Evolutionary conservation across 2,113 vertebrate genomes (phyloP), one percentile per base, ranked within the genome.

Genomic region (Pipra filicauda): DNA sequence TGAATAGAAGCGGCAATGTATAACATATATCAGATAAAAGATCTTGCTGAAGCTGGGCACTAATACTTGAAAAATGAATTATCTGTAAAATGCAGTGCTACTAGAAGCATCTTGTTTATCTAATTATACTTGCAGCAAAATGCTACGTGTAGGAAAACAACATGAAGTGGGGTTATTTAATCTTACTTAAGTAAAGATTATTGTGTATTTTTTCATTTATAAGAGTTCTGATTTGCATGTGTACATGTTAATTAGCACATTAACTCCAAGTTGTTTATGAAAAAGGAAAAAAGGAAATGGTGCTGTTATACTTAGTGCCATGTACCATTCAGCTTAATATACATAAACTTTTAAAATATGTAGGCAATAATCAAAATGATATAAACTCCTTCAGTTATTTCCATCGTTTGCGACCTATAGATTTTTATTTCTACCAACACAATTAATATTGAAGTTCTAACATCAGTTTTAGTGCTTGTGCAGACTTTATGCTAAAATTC

Each of bases 311-410:
- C 91, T 95, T 94, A 88, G 30, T 6, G 1, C 39, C 21, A 76
- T 79, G 74, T 93, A 90, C 95, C 93, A 84, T 93, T 48, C 75
- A 95, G 77, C 57, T 93, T 24, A 33, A 85, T 79, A 91, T 69
- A 87, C 37, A 96, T 33, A 96, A 73, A 76, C 57, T 96, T 96
- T 95, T 82, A 95, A 96, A 96, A 96, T 92, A 91, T 49, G 44
- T 84, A 96, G 93, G 66, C 35, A 96, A 57, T 39, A 66, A 71
- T 11, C 31, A 94, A 96, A 96, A 96, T 91, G 5, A 77, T 95
- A 85, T 75, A 92, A 96, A 91, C 44, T 94, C 89, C 74, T 89
- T 95, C 54, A 91, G 83, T 97, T 97, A 92, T 95, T 96, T 97
- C 96, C 91, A 92, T 90, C 43, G 65, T n/a, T 91, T 62, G 41